Conservation (phyloP, 1,140 invertebrate species). For the Lycorma delicatula region DNA sequence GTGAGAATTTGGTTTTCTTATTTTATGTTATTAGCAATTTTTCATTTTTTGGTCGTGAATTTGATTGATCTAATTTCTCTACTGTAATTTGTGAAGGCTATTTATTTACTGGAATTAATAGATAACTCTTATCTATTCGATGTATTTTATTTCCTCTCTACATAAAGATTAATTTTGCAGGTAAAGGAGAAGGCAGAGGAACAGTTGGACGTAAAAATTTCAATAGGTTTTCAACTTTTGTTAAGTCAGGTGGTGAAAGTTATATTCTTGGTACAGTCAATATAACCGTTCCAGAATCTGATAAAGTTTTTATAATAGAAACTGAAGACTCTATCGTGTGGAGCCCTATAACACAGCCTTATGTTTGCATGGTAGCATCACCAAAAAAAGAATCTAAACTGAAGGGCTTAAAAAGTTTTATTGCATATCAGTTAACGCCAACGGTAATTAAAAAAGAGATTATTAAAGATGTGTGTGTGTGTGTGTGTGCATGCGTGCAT, state of each 20-base stretch:
- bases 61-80: too few relatives aligned
- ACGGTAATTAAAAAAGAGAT: slow-evolving; percentile 60
- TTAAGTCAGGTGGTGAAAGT: slow-evolving; percentile 84
- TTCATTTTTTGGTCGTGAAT: too few relatives aligned
- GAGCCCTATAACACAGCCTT: slow-evolving; percentile 59
- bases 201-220: slow-evolving; percentile 65
- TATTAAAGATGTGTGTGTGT: too few relatives aligned
- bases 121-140: too few relatives aligned
- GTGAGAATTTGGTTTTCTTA: too few relatives aligned
- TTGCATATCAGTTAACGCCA: slow-evolving; percentile 91
- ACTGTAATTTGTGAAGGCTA: too few relatives aligned
- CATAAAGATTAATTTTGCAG: too few relatives aligned
- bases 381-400: slow-evolving; percentile 96
- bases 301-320: slow-evolving; percentile 68
- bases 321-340: slow-evolving; percentile 57
- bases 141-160: too few relatives aligned
- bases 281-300: slow-evolving; percentile 60
- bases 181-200: slow-evolving; percentile 36
- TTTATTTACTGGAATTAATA: too few relatives aligned
- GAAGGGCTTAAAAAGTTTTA: slow-evolving; percentile 94
- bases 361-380: slow-evolving; percentile 79
- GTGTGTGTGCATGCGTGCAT: too few relatives aligned
- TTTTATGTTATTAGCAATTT: too few relatives aligned
- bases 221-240: slow-evolving; percentile 85
- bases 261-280: slow-evolving; percentile 77